Evolutionary conservation across 2,888 invertebrate genomes (phyloP).

Genomic region (Pegoplata infirma): DNA sequence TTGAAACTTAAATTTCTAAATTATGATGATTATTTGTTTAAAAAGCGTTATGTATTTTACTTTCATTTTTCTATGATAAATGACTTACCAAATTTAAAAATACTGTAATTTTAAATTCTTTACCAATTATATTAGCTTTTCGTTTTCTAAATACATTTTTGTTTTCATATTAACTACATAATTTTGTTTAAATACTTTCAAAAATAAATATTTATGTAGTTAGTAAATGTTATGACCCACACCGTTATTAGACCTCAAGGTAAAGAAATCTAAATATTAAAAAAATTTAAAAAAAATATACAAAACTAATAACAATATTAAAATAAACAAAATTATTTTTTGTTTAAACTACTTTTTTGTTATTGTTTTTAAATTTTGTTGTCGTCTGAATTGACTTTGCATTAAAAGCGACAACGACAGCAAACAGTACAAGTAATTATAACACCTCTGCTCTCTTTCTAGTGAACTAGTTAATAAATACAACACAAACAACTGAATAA

Average conservation of each 20-base stretch:
- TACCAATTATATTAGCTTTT: too few species aligned
- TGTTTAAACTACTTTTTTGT: not conserved
- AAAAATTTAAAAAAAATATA: too few species aligned
- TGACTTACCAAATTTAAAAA: too few species aligned
- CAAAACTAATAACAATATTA: not conserved
- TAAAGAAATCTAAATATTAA: not conserved
- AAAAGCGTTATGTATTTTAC: too few species aligned
- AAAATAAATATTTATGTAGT: not conserved
- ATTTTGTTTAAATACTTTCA: not conserved
- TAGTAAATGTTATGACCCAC: not conserved
- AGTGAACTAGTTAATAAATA: slow-evolving; percentile 36
- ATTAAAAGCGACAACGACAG: not conserved
- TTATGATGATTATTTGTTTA: too few species aligned
- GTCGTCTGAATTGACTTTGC: not conserved
- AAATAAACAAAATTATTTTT: not conserved
- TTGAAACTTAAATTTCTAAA: too few species aligned
- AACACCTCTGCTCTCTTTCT: slow-evolving; percentile 55
- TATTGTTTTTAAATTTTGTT: not conserved
- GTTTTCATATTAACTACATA: not conserved
- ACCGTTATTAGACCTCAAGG: not conserved
- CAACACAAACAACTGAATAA: not conserved
- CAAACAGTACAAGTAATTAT: slow-evolving; percentile 24
- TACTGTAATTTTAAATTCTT: too few species aligned
- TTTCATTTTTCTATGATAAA: too few species aligned
- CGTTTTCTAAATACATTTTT: not conserved